phyloP scores from a whole-genome alignment of 2,797 vertebrate species.

The Atherinosoma microstoma region DNA sequence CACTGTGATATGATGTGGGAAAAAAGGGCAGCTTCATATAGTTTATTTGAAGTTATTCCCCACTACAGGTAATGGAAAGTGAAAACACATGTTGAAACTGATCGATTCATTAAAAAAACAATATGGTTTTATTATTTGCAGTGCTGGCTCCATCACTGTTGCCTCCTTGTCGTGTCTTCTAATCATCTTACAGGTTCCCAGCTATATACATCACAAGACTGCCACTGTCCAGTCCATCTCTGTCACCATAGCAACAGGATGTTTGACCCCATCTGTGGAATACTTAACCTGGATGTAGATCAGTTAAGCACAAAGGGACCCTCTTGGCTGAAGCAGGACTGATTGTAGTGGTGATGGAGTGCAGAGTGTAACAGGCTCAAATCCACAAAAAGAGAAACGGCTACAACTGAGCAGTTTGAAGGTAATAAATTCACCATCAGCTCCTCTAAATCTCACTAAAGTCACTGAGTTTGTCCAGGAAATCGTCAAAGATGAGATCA shows the following conservation, averaged over 20 bases:
- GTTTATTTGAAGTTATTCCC: conserved; percentile 49
- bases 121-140: conserved; percentile 35
- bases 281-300: conserved; percentile 73
- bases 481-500: not conserved
- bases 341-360: conserved; percentile 20
- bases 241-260: conserved; percentile 64
- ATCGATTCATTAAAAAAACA: conserved; percentile 48
- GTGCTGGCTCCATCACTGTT: conserved; percentile 20
- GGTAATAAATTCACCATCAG: not conserved
- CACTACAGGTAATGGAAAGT: conserved; percentile 47
- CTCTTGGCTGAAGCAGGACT: conserved; percentile 41
- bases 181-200: conserved; percentile 16
- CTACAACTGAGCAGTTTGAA: not conserved
- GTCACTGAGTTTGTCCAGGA: not conserved
- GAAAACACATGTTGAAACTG: conserved; percentile 56
- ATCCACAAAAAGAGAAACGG: not conserved
- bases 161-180: conserved; percentile 8
- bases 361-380: conserved; percentile 26
- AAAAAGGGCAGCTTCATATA: conserved; percentile 31
- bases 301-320: conserved; percentile 23
- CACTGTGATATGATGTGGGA: conserved; percentile 20
- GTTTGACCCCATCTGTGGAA: conserved; percentile 58
- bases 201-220: conserved; percentile 34
- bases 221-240: conserved; percentile 6
- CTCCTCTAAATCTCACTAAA: not conserved